These are phyloP conservation scores for Hemiscyllium ocellatum DNA, from an alignment of 2,113 vertebrate genomes.

Conservation along the genomic window DNA sequence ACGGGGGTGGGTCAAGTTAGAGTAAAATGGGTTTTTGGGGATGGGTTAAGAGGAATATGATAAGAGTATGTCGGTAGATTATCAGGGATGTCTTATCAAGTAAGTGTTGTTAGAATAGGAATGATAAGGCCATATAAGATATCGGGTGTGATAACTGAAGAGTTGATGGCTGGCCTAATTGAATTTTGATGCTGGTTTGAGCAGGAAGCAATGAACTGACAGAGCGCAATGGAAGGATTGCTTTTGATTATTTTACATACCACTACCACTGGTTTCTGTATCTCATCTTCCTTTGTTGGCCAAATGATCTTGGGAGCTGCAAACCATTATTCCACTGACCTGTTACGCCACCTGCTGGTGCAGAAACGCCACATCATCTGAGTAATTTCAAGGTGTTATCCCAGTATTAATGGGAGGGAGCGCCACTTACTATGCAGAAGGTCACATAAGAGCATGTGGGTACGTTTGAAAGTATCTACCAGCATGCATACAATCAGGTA, in stretches of 20 bases:
- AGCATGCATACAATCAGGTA: constrained; percentile 34
- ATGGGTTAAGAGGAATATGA: background rate
- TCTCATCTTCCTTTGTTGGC: background rate
- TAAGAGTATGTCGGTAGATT: background rate
- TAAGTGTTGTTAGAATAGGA: background rate
- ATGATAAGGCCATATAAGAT: too few relatives aligned
- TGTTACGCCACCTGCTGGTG: constrained; percentile 15
- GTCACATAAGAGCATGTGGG: constrained; percentile 23
- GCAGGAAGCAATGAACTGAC: background rate
- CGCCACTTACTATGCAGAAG: constrained; percentile 14
- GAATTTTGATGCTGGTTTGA: background rate
- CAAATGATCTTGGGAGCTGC: background rate
- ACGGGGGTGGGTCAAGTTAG: too few relatives aligned
- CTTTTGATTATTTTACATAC: background rate
- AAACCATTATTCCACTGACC: background rate
- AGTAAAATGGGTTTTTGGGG: background rate
- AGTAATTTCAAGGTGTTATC: background rate
- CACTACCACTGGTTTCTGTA: background rate
- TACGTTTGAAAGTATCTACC: constrained; percentile 15
- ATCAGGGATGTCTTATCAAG: background rate
- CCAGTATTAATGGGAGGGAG: background rate
- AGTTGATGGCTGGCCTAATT: background rate
- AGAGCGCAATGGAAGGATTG: background rate
- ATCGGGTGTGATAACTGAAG: background rate
- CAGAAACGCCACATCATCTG: background rate